Conservation (phyloP, 2,113 vertebrate genomes). For the Nesoenas mayeri region DNA sequence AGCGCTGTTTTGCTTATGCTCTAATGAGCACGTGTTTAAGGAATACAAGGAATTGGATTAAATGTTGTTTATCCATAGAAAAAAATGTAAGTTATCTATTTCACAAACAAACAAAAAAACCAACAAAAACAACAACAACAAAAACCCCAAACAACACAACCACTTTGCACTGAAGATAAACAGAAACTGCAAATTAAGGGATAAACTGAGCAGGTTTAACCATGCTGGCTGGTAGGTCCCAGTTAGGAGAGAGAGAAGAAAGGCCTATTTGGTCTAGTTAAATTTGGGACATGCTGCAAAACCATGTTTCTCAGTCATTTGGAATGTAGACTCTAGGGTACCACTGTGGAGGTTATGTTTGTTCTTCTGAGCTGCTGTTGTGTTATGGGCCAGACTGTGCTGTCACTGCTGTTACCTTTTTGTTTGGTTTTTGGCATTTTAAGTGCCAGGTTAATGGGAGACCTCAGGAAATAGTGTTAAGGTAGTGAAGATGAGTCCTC, state of each 20-base stretch:
- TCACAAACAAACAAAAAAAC: too few relatives aligned
- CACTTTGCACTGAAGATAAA: background rate
- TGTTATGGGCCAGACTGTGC: fast-evolving
- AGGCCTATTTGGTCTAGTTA: background rate
- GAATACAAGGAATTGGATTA: too few relatives aligned
- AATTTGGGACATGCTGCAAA: background rate
- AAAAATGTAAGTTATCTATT: too few relatives aligned
- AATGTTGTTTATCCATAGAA: too few relatives aligned
- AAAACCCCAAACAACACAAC: too few relatives aligned
- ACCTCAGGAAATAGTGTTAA: background rate
- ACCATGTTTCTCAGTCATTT: too few relatives aligned
- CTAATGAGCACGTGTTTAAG: too few relatives aligned
- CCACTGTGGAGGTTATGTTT: fast-evolving
- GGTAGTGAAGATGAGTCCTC: fast-evolving
- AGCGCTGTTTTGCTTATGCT: too few relatives aligned
- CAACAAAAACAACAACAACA: too few relatives aligned
- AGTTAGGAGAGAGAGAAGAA: background rate
- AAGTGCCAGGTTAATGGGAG: background rate
- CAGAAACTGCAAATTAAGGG: background rate
- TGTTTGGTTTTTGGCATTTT: too few relatives aligned
- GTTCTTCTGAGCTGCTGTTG: background rate
- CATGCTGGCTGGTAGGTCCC: background rate
- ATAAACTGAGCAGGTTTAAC: background rate
- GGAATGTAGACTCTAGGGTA: background rate
- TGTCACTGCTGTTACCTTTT: background rate